Base-by-base conservation (phyloP, 2,888 invertebrate species). In the Clusia tigrina region DNA sequence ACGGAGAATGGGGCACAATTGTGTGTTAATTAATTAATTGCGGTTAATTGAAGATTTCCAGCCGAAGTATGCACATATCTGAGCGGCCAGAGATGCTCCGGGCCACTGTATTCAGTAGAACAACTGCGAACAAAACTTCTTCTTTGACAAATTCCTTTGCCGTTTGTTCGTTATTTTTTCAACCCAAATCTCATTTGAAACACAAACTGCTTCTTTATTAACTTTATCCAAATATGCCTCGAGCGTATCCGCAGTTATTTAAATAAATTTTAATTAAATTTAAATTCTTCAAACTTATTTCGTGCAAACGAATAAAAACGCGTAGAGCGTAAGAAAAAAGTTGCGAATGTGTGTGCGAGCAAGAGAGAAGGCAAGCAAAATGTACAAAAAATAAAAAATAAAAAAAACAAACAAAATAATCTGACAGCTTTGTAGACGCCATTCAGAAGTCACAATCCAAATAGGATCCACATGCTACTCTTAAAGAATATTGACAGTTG, bases 11-110 rank as follows among this genome's bases (percentile, higher is more conserved):
- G 42, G 3, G 42, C 54, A 22, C 32, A 17, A 18, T 32, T 25
- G 32, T 54, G 18, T 17, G 2, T 25, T 22, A 54, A 54, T 54
- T 54, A 54, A 25, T 54, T 54, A 32, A 54, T 9, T 25, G 23
- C 24, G 32, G 9, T n/a, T 12, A n/a, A n/a, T 32, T 32, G 42
- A 10, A 17, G n/a, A 15, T 42, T 42, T 42, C 12, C 32, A n/a
- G 6, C 32, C 32, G 12, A 32, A 32, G 32, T 12, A 12, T 32
- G 12, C 6, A 12, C 32, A n/a, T n/a, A 32, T 32, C 32, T 9
- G 32, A 9, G 32, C 32, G 12, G 32, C 12, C 6, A 32, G 6
- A 32, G 32, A 6, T 24, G 24, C 15, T 2, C 2, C 15, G 12
- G 17, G 53, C 22, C 5, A n/a, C 2, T 2, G 2, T n/a, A 32